phyloP scores from a whole-genome alignment of 2,797 vertebrate species.

The Carduelis carduelis region DNA sequence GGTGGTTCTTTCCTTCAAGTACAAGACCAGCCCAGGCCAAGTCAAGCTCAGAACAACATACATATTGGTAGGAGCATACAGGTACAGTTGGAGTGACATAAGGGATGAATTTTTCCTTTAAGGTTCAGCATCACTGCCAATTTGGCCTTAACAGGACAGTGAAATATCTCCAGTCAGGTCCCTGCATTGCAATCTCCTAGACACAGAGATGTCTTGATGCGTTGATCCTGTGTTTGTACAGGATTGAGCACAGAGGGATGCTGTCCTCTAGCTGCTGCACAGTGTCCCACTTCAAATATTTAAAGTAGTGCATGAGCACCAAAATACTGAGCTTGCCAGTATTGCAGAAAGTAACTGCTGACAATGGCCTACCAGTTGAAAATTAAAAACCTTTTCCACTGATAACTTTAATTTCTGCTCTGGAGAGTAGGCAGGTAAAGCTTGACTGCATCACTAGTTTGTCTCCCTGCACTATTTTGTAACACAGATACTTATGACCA shows the following conservation, averaged over 20 bases:
- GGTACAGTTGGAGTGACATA: neutral
- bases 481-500: neutral
- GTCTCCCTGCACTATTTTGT: neutral
- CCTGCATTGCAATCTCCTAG: neutral
- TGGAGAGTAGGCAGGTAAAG: neutral
- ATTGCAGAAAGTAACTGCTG: neutral
- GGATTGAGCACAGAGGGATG: neutral
- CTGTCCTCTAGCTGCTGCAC: neutral
- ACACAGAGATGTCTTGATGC: neutral
- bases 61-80: rapidly evolving
- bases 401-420: neutral
- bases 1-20: rapidly evolving
- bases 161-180: neutral
- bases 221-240: neutral
- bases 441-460: neutral
- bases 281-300: neutral
- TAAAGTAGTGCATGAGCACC: neutral
- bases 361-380: neutral
- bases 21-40: neutral
- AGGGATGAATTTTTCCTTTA: neutral
- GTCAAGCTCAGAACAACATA: neutral
- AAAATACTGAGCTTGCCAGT: neutral
- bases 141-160: neutral
- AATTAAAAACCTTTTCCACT: conserved; percentile 27
- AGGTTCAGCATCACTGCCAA: neutral